These are phyloP conservation scores for Gymnorhina tibicen DNA, from an alignment of 2,113 vertebrate genomes.

Conservation along the genomic window DNA sequence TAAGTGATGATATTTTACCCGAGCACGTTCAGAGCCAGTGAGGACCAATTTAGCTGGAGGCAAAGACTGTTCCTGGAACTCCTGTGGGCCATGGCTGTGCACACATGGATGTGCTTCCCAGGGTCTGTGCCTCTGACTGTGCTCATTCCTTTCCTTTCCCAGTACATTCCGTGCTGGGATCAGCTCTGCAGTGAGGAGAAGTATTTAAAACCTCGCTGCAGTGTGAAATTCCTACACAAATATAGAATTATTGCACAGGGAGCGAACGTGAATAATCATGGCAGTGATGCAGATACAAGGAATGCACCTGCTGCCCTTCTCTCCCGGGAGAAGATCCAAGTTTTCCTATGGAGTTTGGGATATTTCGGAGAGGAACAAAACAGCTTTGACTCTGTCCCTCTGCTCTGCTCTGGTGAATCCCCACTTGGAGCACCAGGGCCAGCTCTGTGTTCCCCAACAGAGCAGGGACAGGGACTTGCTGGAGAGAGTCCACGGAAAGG, in stretches of 20 bases:
- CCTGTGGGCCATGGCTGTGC: not conserved
- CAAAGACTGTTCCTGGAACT: not conserved
- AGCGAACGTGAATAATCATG: not conserved
- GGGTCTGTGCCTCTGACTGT: not conserved
- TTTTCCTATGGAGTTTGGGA: not conserved
- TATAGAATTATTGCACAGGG: not conserved
- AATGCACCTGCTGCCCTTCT: not conserved
- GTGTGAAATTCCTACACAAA: not conserved
- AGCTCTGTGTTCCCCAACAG: not conserved
- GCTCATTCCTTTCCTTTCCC: not conserved
- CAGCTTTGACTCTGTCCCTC: not conserved
- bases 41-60: not conserved
- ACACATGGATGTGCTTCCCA: not conserved
- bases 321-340: not conserved
- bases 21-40: not conserved
- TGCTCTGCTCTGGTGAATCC: fast-evolving
- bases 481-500: not conserved
- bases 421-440: not conserved
- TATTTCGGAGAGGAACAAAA: not conserved
- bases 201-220: not conserved
- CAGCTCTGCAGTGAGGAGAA: not conserved
- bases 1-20: not conserved
- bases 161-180: not conserved
- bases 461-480: not conserved
- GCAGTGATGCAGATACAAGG: not conserved